phyloP scores from a whole-genome alignment of 2,888 invertebrate species.

The Melitaea athalia region DNA sequence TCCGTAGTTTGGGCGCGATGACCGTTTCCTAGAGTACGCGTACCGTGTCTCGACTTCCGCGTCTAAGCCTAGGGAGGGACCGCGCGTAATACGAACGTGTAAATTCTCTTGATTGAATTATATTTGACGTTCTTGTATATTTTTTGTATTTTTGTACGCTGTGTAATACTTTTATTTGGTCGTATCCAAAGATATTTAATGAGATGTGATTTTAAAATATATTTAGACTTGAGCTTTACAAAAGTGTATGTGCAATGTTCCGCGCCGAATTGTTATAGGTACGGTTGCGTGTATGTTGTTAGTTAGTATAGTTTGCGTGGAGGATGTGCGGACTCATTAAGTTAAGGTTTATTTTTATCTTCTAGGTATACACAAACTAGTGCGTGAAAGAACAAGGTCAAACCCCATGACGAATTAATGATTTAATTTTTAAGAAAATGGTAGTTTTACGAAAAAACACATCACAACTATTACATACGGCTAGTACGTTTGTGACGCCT shows the following conservation, averaged over 20 bases:
- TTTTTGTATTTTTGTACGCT: conserved; percentile 80
- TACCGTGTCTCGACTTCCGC: conserved; percentile 18
- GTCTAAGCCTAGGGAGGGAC: conserved; percentile 1
- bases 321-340: conserved; percentile 41
- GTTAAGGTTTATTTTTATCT: conserved; percentile 40
- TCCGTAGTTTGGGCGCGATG: conserved; percentile 24
- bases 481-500: background rate
- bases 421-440: conserved; percentile 9
- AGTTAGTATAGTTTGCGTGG: conserved; percentile 50
- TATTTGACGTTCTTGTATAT: conserved; percentile 57
- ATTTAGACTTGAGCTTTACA: conserved; percentile 74
- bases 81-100: conserved; percentile 20
- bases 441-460: conserved; percentile 20
- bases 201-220: conserved; percentile 77
- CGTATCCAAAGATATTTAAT: conserved; percentile 81
- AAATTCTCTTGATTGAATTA: conserved; percentile 22
- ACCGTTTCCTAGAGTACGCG: conserved; percentile 26
- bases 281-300: conserved; percentile 61
- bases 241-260: conserved; percentile 73
- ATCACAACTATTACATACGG: conserved; percentile 17
- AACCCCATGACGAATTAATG: conserved; percentile 20
- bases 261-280: conserved; percentile 51
- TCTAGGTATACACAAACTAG: conserved; percentile 28
- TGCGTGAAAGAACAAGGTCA: conserved; percentile 15
- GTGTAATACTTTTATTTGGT: conserved; percentile 76